phyloP scores from a whole-genome alignment of 2,113 vertebrate genomes.

The Cyanocitta stelleri region DNA sequence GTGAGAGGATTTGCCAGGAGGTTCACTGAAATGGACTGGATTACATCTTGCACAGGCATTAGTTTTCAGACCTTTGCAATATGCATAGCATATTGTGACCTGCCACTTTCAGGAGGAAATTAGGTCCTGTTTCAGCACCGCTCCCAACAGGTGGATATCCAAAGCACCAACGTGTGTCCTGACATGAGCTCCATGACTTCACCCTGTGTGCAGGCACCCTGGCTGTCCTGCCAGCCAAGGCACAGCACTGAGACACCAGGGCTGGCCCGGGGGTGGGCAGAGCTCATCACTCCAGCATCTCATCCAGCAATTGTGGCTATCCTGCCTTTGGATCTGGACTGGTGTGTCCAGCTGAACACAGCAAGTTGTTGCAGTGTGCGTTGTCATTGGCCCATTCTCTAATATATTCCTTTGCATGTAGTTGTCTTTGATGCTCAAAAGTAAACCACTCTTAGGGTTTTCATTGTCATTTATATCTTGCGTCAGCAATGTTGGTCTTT shows the following conservation, averaged over 20 bases:
- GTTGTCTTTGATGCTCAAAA: not conserved
- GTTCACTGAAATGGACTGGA: not conserved
- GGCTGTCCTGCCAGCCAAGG: not conserved
- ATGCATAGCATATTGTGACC: slow-evolving; percentile 36
- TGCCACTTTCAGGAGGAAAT: not conserved
- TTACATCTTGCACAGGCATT: slow-evolving; percentile 22
- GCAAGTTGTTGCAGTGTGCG: not conserved
- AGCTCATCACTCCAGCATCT: not conserved
- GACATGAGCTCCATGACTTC: rapidly evolving
- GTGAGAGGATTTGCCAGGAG: slow-evolving; percentile 9
- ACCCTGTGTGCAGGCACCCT: not conserved
- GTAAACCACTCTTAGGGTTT: not conserved
- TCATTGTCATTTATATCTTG: not conserved
- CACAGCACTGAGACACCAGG: rapidly evolving
- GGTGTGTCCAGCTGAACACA: not conserved
- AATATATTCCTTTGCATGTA: not conserved
- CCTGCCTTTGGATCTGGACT: not conserved
- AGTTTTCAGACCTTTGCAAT: slow-evolving; percentile 57
- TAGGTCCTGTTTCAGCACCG: not conserved
- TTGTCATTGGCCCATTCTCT: not conserved
- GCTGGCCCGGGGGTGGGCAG: not conserved
- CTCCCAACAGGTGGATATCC: not conserved
- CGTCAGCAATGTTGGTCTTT: not conserved
- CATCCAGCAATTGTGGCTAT: not conserved
- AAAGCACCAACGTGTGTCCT: rapidly evolving